Evolutionary conservation across 2,113 vertebrate species (phyloP).

Genomic region (Cebidichthys violaceus): DNA sequence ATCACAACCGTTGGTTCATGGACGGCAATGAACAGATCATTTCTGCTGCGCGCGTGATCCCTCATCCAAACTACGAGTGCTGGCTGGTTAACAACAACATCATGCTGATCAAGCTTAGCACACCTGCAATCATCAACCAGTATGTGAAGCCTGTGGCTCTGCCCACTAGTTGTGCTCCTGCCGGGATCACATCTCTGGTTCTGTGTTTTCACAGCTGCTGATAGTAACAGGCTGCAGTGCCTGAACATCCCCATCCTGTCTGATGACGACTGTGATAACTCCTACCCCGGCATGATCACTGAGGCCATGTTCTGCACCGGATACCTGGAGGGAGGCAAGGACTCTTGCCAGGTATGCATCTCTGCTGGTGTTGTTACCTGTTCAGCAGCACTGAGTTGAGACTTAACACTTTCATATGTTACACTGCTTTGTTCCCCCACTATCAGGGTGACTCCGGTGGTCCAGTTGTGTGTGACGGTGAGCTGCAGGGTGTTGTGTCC

Average conservation of each 20-base stretch:
- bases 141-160: conserved; percentile 80
- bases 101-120: conserved; percentile 86
- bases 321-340: conserved; percentile 87
- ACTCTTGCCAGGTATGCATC: conserved; percentile 86
- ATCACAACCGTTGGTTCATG: conserved; percentile 69
- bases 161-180: conserved; percentile 72
- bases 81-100: conserved; percentile 84
- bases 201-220: conserved; percentile 46
- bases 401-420: neutral
- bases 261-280: conserved; percentile 71
- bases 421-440: neutral
- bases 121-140: conserved; percentile 63
- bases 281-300: conserved; percentile 86
- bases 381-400: neutral
- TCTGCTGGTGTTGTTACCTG: conserved; percentile 45
- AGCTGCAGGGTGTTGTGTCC: conserved; percentile 86
- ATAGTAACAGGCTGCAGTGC: conserved; percentile 82
- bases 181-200: conserved; percentile 75
- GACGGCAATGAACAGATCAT: conserved; percentile 74
- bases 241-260: conserved; percentile 85
- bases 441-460: conserved; percentile 87
- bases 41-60: conserved; percentile 37
- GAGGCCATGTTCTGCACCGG: conserved; percentile 88
- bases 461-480: conserved; percentile 80
- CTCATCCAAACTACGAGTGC: conserved; percentile 71